phyloP scores from a whole-genome alignment of 2,797 vertebrate species.

The Borostomias antarcticus region DNA sequence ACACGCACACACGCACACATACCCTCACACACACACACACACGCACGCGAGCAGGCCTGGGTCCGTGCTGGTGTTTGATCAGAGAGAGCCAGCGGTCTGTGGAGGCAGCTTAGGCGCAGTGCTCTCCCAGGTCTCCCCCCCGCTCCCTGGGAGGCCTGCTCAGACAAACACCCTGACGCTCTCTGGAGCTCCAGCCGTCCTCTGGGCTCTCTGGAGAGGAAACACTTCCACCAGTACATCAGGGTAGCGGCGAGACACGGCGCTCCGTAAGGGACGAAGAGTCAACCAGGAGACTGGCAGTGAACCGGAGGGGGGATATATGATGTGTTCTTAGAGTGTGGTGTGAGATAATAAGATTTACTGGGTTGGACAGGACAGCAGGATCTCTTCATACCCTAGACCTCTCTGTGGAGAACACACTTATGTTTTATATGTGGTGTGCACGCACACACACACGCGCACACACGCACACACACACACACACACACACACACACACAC shows the following conservation, averaged over 20 bases:
- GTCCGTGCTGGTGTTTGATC: constrained; percentile 12
- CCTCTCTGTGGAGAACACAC: constrained; percentile 66
- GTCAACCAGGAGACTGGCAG: constrained; percentile 59
- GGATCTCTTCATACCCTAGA: constrained; percentile 69
- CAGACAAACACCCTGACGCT: constrained; percentile 47
- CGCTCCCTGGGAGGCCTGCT: constrained; percentile 57
- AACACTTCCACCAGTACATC: constrained; percentile 54
- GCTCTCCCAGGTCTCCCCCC: constrained; percentile 54
- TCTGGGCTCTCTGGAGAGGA: constrained; percentile 53
- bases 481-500: constrained; percentile 3
- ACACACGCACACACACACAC: background rate
- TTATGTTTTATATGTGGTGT: background rate
- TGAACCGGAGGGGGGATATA: background rate
- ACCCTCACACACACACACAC: constrained; percentile 4
- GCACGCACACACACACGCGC: background rate
- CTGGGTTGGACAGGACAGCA: constrained; percentile 71
- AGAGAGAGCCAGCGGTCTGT: background rate
- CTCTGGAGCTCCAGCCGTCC: constrained; percentile 63
- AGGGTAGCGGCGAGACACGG: constrained; percentile 42
- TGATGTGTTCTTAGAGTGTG: background rate
- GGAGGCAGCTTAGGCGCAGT: constrained; percentile 35
- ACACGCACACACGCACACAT: too few relatives aligned
- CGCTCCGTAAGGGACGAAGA: constrained; percentile 66
- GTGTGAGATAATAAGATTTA: constrained; percentile 70
- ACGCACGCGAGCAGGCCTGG: constrained; percentile 51